These are phyloP conservation scores for Grammomys dolichurus DNA, from an alignment of 2,113 vertebrate genomes.

Conservation along the genomic window DNA sequence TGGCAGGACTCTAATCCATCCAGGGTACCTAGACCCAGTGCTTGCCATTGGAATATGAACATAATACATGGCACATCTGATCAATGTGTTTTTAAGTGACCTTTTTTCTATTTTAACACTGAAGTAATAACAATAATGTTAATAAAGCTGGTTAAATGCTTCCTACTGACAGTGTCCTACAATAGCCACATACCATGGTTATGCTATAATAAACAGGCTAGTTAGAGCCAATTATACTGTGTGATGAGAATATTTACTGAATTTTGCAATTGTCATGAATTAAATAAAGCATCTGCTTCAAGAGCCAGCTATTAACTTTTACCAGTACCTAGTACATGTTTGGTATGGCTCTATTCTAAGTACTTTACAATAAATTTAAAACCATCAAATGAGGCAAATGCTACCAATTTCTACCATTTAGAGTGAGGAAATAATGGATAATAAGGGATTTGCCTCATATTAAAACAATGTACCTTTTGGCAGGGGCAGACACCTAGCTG, in stretches of 20 bases:
- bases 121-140: slow-evolving; percentile 4
- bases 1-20: background rate
- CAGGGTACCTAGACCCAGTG: background rate
- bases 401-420: slow-evolving; percentile 6
- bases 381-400: background rate
- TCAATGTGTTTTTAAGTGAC: background rate
- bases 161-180: background rate
- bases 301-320: slow-evolving; percentile 2
- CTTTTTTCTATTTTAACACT: slow-evolving; percentile 20
- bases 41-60: slow-evolving; percentile 16
- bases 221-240: background rate
- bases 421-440: slow-evolving; percentile 18
- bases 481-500: too few species aligned
- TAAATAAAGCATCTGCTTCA: background rate
- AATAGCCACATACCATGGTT: background rate
- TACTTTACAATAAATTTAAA: slow-evolving; percentile 47
- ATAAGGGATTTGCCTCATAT: background rate
- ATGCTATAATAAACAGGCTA: background rate
- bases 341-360: background rate
- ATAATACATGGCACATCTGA: background rate
- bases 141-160: slow-evolving; percentile 15
- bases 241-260: background rate
- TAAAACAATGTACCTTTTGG: background rate
- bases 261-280: background rate
- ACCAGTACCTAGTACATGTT: background rate